phyloP scores from a whole-genome alignment of 1,140 invertebrate species.

The Lepidostoma basale region DNA sequence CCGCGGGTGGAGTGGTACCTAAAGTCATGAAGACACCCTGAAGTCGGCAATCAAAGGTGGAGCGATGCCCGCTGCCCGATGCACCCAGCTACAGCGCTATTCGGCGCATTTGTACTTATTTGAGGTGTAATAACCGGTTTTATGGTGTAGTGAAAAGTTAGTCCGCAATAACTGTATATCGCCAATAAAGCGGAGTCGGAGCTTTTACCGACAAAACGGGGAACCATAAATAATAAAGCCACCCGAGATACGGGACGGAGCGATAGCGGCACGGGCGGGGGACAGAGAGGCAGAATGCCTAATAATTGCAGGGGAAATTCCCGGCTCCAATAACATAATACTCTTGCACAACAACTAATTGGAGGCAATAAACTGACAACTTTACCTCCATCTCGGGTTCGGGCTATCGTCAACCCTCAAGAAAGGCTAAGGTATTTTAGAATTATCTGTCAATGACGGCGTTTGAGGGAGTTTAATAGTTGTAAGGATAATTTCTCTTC shows the following conservation, averaged over 20 bases:
- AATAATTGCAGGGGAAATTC: conserved; percentile 13
- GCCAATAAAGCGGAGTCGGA: conserved; percentile 4
- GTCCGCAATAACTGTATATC: conserved; percentile 14
- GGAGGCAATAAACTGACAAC: not conserved
- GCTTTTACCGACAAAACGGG: conserved; percentile 12
- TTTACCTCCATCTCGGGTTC: no score
- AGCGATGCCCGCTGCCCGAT: no score
- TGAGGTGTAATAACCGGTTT: conserved; percentile 3
- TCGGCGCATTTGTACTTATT: not conserved
- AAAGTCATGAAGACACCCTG: no score
- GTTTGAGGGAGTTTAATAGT: no score
- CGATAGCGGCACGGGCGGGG: not conserved
- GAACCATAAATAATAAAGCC: conserved; percentile 19
- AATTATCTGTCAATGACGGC: no score
- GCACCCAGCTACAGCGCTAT: not conserved
- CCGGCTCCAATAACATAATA: not conserved
- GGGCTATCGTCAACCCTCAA: no score
- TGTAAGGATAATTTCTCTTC: no score
- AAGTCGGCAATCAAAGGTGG: no score
- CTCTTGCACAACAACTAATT: conserved; percentile 14
- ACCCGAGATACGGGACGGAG: conserved; percentile 4
- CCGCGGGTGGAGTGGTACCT: no score
- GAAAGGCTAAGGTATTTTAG: no score
- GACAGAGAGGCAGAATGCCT: not conserved
- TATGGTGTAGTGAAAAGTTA: conserved; percentile 17